phyloP scores from a whole-genome alignment of 23 tunicate genomes.

The Botrylloides violaceus region DNA sequence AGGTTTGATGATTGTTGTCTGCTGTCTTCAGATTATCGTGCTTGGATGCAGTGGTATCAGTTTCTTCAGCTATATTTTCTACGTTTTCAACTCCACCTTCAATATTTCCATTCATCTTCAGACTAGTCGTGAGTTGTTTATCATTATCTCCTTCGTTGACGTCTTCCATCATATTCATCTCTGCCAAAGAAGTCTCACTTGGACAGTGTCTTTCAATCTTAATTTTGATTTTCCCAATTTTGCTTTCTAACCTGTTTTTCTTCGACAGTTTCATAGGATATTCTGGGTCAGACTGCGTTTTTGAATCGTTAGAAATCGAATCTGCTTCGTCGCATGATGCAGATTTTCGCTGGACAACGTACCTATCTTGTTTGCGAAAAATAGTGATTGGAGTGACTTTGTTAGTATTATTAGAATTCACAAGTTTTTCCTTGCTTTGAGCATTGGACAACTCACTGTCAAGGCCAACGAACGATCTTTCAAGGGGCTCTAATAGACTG shows the following conservation, averaged over 20 bases:
- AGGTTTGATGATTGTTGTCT: not conserved
- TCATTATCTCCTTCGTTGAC: not conserved
- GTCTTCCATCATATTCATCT: not conserved
- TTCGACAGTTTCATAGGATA: not conserved
- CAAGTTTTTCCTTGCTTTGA: not conserved
- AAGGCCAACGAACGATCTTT: not conserved
- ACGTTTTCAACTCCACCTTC: not conserved
- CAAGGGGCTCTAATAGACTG: slow-evolving; percentile 2
- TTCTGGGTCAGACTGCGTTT: slow-evolving; percentile 3
- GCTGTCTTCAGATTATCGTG: not conserved
- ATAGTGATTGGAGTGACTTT: slow-evolving; percentile 7
- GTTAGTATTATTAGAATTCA: too few relatives aligned
- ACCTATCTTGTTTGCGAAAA: not conserved
- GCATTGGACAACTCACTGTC: not conserved
- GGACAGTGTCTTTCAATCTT: not conserved
- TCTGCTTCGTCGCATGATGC: slow-evolving; percentile 12
- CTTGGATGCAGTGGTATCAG: not conserved
- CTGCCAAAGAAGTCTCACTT: not conserved
- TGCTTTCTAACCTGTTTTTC: not conserved
- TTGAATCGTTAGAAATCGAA: not conserved
- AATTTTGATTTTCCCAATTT: not conserved
- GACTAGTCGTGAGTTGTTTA: not conserved
- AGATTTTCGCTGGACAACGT: not conserved
- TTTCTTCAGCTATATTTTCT: not conserved
- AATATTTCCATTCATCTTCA: not conserved